A percentile compares a stretch with the other conserved stretches of the same genome.
phyloP scores from a whole-genome alignment of 2,797 vertebrate genomes.

The Cynodonichthys magdalenae region DNA sequence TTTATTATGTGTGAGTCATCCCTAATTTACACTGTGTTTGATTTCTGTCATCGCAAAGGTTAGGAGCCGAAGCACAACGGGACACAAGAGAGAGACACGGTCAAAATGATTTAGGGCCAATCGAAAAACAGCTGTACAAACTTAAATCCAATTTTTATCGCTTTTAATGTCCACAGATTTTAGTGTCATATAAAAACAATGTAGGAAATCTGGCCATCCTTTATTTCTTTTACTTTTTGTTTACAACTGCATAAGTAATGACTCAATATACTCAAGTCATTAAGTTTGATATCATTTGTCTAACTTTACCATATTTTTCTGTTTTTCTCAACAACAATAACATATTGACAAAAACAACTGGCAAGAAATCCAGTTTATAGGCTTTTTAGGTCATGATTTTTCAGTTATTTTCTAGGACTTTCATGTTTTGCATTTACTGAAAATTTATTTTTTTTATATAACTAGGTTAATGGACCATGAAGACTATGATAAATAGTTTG shows the following conservation, averaged over 20 bases:
- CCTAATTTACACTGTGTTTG: conserved; percentile 42
- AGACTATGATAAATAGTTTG: too few relatives aligned
- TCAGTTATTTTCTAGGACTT: not conserved
- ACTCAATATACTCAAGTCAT: not conserved
- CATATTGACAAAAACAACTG: too few relatives aligned
- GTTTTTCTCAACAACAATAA: too few relatives aligned
- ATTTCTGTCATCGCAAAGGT: conserved; percentile 49
- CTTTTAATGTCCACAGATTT: not conserved
- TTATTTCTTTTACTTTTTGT: not conserved
- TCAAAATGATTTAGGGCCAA: conserved; percentile 5
- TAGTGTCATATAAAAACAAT: not conserved
- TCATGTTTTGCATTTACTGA: not conserved
- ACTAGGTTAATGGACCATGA: too few relatives aligned
- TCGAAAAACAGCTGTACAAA: not conserved
- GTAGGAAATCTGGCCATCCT: too few relatives aligned
- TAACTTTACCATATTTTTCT: not conserved
- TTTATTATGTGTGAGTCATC: conserved; percentile 56
- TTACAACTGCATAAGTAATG: too few relatives aligned
- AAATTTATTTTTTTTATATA: too few relatives aligned
- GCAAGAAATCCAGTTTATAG: not conserved
- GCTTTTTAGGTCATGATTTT: too few relatives aligned
- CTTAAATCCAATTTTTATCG: not conserved
- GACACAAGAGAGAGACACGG: conserved; percentile 18
- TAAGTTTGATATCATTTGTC: not conserved
- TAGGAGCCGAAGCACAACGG: conserved; percentile 24